Evolutionary conservation across 2,113 vertebrate species (phyloP).

Genomic region (Numida meleagris): DNA sequence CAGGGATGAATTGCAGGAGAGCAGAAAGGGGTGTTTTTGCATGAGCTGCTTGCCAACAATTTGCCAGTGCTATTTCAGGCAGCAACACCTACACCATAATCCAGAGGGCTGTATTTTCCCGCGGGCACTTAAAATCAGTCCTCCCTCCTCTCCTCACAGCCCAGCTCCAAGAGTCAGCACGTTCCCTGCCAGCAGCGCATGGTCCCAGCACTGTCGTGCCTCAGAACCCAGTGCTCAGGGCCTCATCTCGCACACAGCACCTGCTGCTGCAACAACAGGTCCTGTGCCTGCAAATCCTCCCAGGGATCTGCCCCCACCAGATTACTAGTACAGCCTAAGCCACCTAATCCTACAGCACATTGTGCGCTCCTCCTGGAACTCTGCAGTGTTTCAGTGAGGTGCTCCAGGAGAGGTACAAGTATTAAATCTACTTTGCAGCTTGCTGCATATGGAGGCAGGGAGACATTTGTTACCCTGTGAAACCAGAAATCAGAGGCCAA

Average conservation of each 20-base stretch:
- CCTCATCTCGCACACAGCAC: background rate
- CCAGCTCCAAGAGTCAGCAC: background rate
- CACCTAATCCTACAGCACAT: slow-evolving; percentile 27
- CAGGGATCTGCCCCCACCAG: slow-evolving; percentile 28
- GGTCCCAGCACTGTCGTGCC: background rate
- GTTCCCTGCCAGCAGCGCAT: background rate
- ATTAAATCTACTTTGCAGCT: slow-evolving; percentile 20
- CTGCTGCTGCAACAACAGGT: slow-evolving; percentile 7
- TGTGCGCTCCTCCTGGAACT: background rate
- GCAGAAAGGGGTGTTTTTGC: background rate
- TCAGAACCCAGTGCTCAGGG: background rate
- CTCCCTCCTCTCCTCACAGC: background rate
- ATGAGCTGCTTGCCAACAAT: slow-evolving; percentile 19
- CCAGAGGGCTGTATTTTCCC: slow-evolving; percentile 47
- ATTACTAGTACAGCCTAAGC: slow-evolving; percentile 42
- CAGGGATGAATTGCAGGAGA: background rate
- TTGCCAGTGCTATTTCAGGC: slow-evolving; percentile 48
- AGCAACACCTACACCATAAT: slow-evolving; percentile 57
- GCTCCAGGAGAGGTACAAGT: background rate
- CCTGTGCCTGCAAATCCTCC: slow-evolving; percentile 37
- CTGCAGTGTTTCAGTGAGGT: background rate
- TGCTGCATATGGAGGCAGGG: background rate
- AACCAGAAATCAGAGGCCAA: background rate
- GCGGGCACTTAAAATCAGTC: slow-evolving; percentile 13
- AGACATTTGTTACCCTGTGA: background rate